These are phyloP conservation scores for Albula glossodonta DNA, from an alignment of 2,113 vertebrate genomes.

Conservation along the genomic window DNA sequence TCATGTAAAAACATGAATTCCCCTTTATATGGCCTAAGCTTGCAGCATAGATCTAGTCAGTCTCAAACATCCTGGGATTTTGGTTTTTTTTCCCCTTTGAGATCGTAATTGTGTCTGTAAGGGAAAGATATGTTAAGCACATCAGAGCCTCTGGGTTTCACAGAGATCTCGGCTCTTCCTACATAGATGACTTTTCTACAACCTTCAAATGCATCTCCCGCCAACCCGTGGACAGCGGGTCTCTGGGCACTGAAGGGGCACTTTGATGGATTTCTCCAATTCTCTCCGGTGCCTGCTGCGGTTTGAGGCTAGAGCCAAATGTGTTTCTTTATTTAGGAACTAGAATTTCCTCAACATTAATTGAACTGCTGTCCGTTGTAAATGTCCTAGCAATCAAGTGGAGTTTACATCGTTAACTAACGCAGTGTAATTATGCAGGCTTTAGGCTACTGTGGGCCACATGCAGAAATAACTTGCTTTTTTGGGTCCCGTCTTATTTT, in stretches of 20 bases:
- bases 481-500: neutral
- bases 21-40: neutral
- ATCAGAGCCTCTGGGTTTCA: neutral
- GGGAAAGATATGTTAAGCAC: constrained; percentile 6
- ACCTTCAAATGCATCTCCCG: constrained; percentile 6
- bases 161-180: neutral
- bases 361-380: neutral
- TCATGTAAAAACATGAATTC: neutral
- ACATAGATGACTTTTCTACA: constrained; percentile 11
- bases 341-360: neutral
- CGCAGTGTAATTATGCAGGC: neutral
- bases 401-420: neutral
- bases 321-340: neutral
- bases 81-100: neutral
- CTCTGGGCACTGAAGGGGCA: neutral
- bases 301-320: neutral
- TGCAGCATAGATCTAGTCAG: neutral
- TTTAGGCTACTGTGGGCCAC: too few relatives aligned
- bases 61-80: neutral
- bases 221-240: neutral
- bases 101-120: constrained; percentile 12
- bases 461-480: neutral
- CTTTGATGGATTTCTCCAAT: constrained; percentile 18
- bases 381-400: neutral
- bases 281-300: neutral